phyloP scores from a whole-genome alignment of 2,113 vertebrate species.

The Thryonomys swinderianus region DNA sequence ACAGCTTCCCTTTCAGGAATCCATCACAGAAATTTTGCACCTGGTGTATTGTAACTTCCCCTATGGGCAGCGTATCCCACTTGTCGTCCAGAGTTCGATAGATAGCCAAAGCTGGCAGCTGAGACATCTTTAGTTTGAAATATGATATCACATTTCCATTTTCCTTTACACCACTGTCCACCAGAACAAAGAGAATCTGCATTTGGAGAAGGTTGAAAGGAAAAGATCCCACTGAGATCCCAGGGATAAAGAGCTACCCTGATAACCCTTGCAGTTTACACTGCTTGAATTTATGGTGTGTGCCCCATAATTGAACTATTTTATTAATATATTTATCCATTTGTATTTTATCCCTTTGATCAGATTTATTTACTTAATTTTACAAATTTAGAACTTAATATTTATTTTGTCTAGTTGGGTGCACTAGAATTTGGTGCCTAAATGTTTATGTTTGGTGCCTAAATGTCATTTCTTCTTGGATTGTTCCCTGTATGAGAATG shows the following conservation, averaged over 20 bases:
- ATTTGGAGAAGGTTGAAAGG: conserved; percentile 37
- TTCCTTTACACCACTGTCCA: conserved; percentile 88
- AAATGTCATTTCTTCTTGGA: too few species aligned
- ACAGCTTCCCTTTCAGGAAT: conserved; percentile 84
- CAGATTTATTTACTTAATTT: conserved; percentile 28
- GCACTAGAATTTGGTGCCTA: too few species aligned
- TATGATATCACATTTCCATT: conserved; percentile 88
- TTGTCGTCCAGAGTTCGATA: conserved; percentile 89
- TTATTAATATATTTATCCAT: not conserved
- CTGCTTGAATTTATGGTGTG: not conserved
- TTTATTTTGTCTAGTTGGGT: too few species aligned
- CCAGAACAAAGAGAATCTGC: conserved; percentile 94
- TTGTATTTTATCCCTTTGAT: not conserved
- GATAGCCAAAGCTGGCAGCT: conserved; percentile 93
- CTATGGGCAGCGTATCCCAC: conserved; percentile 87
- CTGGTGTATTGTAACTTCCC: conserved; percentile 85
- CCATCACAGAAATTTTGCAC: conserved; percentile 90
- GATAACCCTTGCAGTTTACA: not conserved
- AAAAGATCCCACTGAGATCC: conserved; percentile 41
- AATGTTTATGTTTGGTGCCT: too few species aligned
- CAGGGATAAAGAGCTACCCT: not conserved
- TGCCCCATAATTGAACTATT: not conserved
- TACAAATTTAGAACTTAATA: conserved; percentile 20
- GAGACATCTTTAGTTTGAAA: conserved; percentile 90
- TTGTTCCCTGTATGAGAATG: too few species aligned